Evolutionary conservation across 2,888 invertebrate species (phyloP).

Genomic region (Acanthosepion lycidas): DNA sequence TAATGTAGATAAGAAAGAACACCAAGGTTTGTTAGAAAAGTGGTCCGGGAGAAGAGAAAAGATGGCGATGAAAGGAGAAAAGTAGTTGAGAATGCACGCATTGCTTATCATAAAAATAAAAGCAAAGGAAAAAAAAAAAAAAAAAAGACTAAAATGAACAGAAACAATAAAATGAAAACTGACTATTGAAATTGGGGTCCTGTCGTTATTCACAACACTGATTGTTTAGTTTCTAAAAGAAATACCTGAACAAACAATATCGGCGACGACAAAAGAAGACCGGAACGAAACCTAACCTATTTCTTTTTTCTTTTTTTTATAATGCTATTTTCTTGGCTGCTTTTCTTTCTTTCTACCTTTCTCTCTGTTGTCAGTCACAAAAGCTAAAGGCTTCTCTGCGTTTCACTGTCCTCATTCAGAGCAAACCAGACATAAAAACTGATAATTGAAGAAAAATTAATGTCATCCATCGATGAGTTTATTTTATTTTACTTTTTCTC

Average conservation of each 20-base stretch:
- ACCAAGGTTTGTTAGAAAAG: background rate
- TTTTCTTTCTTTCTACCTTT: background rate
- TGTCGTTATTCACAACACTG: background rate
- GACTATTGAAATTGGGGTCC: background rate
- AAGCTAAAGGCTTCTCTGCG: background rate
- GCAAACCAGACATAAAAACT: background rate
- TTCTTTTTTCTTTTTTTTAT: background rate
- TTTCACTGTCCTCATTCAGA: background rate
- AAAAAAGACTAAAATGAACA: background rate
- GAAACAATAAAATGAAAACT: background rate
- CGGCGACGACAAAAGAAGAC: background rate
- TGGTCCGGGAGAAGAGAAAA: background rate
- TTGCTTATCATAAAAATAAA: background rate
- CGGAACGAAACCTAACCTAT: conserved; percentile 33
- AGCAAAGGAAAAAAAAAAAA: background rate
- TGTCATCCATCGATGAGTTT: background rate
- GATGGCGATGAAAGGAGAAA: background rate
- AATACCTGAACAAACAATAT: conserved; percentile 1
- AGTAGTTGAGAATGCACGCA: background rate
- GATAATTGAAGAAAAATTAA: background rate
- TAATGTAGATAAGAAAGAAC: background rate
- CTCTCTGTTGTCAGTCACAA: background rate
- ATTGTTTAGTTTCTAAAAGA: background rate
- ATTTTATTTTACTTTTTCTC: background rate
- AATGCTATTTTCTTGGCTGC: background rate